These are phyloP conservation scores for Orius laevigatus DNA, from an alignment of 1,140 invertebrate genomes.

Conservation along the genomic window DNA sequence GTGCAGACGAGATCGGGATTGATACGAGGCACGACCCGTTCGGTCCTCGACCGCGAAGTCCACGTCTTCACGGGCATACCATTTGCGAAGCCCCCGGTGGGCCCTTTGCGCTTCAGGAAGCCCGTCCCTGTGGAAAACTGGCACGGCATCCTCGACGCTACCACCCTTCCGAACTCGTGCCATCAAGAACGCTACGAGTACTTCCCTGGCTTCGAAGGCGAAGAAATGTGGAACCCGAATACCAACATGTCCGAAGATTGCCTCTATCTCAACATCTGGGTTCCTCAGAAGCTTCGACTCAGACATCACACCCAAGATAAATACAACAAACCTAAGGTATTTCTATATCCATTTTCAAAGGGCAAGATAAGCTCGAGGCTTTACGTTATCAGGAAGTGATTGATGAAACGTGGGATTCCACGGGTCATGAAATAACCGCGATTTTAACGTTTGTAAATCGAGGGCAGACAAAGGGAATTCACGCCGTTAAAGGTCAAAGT, in stretches of 20 bases:
- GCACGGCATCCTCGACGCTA: slow-evolving; percentile 67
- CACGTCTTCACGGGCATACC: slow-evolving; percentile 88
- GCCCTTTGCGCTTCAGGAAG: slow-evolving; percentile 64
- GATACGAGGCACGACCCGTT: slow-evolving; percentile 57
- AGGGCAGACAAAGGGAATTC: too few relatives aligned
- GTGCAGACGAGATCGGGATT: slow-evolving; percentile 63
- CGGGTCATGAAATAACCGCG: too few relatives aligned
- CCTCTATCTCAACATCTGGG: slow-evolving; percentile 84
- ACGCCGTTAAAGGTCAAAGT: too few relatives aligned
- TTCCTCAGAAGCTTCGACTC: slow-evolving; percentile 56
- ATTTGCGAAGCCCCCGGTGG: slow-evolving; percentile 77
- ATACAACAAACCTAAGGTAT: slow-evolving; percentile 17
- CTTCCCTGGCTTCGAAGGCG: slow-evolving; percentile 75
- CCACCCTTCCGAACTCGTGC: slow-evolving; percentile 61
- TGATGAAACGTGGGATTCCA: too few relatives aligned
- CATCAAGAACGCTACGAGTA: slow-evolving; percentile 74
- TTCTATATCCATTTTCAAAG: too few relatives aligned
- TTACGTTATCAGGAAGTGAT: too few relatives aligned
- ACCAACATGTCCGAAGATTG: slow-evolving; percentile 87
- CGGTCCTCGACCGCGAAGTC: slow-evolving; percentile 60
- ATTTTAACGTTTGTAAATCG: too few relatives aligned
- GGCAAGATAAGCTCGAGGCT: too few relatives aligned
- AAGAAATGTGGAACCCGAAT: slow-evolving; percentile 91
- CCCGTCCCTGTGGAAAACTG: slow-evolving; percentile 72
- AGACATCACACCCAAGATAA: slow-evolving; percentile 31